A percentile compares a stretch with the other conserved stretches of the same genome.
Evolutionary conservation across 2,113 vertebrate species (phyloP).

Genomic region (Speoplatyrhinus poulsoni): DNA sequence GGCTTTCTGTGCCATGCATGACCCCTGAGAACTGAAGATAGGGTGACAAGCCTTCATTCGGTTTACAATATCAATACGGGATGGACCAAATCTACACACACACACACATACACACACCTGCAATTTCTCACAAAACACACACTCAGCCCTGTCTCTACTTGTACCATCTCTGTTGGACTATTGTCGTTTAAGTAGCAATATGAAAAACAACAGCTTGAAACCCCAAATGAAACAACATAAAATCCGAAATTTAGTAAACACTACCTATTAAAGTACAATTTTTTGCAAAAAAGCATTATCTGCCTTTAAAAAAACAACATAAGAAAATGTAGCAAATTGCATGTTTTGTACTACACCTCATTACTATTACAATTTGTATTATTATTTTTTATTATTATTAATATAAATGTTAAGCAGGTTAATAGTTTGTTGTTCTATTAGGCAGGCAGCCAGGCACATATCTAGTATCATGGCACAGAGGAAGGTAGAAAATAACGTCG

Average conservation of each 20-base stretch:
- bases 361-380: conserved; percentile 81
- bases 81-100: conserved; percentile 45
- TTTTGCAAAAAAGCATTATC: conserved; percentile 71
- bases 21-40: conserved; percentile 74
- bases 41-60: conserved; percentile 63
- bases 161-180: conserved; percentile 72
- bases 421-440: conserved; percentile 72
- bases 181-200: conserved; percentile 56
- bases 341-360: conserved; percentile 66
- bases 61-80: conserved; percentile 60
- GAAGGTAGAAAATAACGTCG: conserved; percentile 71
- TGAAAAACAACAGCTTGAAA: conserved; percentile 19
- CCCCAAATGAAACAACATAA: conserved; percentile 27
- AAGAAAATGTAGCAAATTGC: conserved; percentile 74
- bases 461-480: conserved; percentile 75
- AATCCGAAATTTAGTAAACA: conserved; percentile 47
- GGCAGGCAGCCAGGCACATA: conserved; percentile 74
- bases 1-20: conserved; percentile 67
- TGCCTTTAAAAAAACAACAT: conserved; percentile 71
- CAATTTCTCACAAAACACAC: conserved; percentile 33
- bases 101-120: conserved; percentile 35
- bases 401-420: conserved; percentile 76
- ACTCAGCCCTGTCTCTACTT: conserved; percentile 31
- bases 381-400: conserved; percentile 56
- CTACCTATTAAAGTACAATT: conserved; percentile 77